Conservation (phyloP, 2,888 invertebrate genomes). For the Pardosa pseudoannulata region DNA sequence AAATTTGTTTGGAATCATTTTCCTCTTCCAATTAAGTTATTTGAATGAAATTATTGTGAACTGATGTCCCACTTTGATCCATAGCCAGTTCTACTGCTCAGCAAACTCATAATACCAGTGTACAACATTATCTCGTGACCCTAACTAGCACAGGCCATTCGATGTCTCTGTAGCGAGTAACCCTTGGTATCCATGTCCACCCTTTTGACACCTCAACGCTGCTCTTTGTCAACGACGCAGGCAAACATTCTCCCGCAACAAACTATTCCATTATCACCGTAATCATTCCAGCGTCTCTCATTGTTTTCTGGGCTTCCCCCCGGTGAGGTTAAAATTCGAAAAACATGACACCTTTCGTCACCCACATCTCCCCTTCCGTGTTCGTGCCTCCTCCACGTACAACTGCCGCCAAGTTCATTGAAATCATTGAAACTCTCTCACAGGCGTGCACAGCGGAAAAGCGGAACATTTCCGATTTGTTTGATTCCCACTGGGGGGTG, state of each 20-base stretch:
- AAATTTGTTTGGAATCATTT: too few species aligned
- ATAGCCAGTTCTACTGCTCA: too few species aligned
- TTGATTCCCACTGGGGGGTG: conserved; percentile 38
- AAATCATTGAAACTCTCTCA: conserved; percentile 34
- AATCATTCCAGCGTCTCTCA: not conserved
- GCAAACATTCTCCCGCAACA: not conserved
- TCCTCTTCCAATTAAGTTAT: too few species aligned
- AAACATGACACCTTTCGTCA: conserved; percentile 60
- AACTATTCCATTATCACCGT: not conserved
- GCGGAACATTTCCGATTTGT: conserved; percentile 63
- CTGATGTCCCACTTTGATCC: too few species aligned
- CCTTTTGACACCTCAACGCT: too few species aligned
- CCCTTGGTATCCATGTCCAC: too few species aligned
- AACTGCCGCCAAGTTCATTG: not conserved
- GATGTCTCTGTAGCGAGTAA: too few species aligned
- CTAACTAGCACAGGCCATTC: too few species aligned
- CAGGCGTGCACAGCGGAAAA: conserved; percentile 37
- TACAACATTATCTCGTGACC: too few species aligned
- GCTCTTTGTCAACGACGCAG: not conserved
- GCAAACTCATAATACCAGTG: too few species aligned
- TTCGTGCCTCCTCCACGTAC: conserved; percentile 31
- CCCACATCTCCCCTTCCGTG: conserved; percentile 64
- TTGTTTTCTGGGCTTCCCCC: not conserved
- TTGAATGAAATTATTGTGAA: too few species aligned
- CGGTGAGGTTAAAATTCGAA: conserved; percentile 65